Evolutionary conservation across 2,888 invertebrate genomes (phyloP), one percentile per base, ranked within the genome.

Genomic region (Cactoblastis cactorum): DNA sequence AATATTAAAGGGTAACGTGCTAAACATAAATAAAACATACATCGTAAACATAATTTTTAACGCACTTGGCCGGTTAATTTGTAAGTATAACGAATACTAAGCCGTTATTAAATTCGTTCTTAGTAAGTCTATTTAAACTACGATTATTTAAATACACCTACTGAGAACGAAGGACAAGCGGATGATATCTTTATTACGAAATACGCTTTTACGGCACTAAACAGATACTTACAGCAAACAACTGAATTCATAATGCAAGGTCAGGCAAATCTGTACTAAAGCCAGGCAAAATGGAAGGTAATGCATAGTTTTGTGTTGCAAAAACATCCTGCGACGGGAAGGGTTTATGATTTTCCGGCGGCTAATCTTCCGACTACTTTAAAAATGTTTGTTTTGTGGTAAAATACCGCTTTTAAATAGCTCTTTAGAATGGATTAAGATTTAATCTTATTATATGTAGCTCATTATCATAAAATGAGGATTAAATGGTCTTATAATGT

Each of bases 251-350:
- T 15, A 5, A 14, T 35, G 34, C 34, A 28, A 28, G 28, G 28
- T 28, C 28, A 35, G 14, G 6, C 11, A 37, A 37, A 17, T 17
- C 37, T 37, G 35, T 35, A 6, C 35, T 35, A 15, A 37, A 15
- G 2, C 2, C 37, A 15, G 9, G 15, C 9, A 37, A 35, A 35
- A 35, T 17, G 11, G 17, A 1, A 37, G 15, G 6, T 17, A 41
- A 41, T 22, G 22, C 12, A 24, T 22, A 41, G 41, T 41, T 41
- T 22, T 3, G 19, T 41, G 24, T 41, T 41, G 37, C 12, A 22
- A 22, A 41, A 22, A 41, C 41, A 22, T 41, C 41, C 41, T 41
- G 41, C 8, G 41, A 22, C 41, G 24, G 41, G 22, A 41, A 41
- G 24, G 22, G 41, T 24, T 41, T 41, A 41, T 24, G 22, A 24